phyloP scores from a whole-genome alignment of 2,113 vertebrate species.

The Actenoides hombroni region DNA sequence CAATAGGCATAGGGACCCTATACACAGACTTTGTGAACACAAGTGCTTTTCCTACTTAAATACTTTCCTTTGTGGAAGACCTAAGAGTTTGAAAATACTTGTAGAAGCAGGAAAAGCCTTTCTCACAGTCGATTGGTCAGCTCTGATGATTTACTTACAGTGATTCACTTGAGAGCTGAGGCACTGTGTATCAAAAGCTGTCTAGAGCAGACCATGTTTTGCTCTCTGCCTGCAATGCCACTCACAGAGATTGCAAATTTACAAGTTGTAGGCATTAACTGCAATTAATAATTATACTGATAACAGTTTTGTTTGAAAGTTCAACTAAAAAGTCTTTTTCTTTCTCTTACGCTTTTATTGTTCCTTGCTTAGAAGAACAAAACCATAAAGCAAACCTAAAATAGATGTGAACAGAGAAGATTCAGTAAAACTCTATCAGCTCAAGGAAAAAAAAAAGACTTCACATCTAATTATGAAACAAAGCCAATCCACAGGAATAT shows the following conservation, averaged over 20 bases:
- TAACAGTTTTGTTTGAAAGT: not conserved
- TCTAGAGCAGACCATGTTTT: not conserved
- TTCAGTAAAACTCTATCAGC: not conserved
- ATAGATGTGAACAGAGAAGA: not conserved
- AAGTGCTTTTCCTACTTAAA: not conserved
- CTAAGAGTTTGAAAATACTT: not conserved
- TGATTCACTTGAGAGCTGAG: not conserved
- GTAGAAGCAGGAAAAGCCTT: not conserved
- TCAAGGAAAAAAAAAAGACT: not conserved
- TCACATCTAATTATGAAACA: not conserved
- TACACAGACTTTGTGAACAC: not conserved
- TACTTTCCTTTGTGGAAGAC: not conserved
- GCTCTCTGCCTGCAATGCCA: not conserved
- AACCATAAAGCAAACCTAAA: not conserved
- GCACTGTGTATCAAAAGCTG: not conserved
- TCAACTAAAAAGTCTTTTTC: not conserved
- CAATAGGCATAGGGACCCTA: not conserved
- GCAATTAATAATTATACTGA: not conserved
- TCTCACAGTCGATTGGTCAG: not conserved
- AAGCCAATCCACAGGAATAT: not conserved
- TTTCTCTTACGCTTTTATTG: not conserved
- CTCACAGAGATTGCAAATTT: not conserved
- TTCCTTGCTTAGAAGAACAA: not conserved
- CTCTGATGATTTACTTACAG: not conserved
- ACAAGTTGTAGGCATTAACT: not conserved